Percentiles rank a stretch among this genome's conserved stretches.
phyloP scores from a whole-genome alignment of 2,888 invertebrate species.

The Eristalis arbustorum region DNA sequence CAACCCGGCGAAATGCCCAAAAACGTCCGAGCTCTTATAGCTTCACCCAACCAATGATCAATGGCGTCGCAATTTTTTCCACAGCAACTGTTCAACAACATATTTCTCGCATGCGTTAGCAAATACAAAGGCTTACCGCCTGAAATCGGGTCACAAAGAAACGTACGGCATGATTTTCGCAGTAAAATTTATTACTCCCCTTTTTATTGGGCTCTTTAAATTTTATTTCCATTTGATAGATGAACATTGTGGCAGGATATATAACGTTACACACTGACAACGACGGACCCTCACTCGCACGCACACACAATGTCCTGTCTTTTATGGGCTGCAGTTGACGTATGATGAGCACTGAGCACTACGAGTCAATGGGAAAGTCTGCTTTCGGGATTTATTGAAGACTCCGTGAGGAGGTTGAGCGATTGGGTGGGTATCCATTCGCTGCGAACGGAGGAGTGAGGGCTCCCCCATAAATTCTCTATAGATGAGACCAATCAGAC shows the following conservation, averaged over 20 bases:
- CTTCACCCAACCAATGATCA: not conserved
- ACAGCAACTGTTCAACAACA: not conserved
- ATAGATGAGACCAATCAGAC: constrained; percentile 56
- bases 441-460: not conserved
- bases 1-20: too few relatives aligned
- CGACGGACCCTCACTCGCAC: not conserved
- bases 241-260: constrained; percentile 44
- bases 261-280: constrained; percentile 14
- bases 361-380: constrained; percentile 3
- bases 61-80: not conserved
- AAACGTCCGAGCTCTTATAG: too few relatives aligned
- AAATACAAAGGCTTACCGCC: constrained; percentile 23
- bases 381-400: constrained; percentile 41
- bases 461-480: constrained; percentile 37
- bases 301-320: constrained; percentile 18
- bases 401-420: constrained; percentile 1
- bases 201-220: constrained; percentile 50
- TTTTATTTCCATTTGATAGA: constrained; percentile 54
- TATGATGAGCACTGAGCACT: constrained; percentile 33
- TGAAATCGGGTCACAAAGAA: constrained; percentile 36
- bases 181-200: constrained; percentile 48
- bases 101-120: not conserved
- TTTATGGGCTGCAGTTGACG: constrained; percentile 40
- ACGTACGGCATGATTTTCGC: constrained; percentile 23
- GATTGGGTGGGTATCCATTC: not conserved